Evolutionary conservation across 2,888 invertebrate genomes (phyloP).

Genomic region (Strigamia maritima): DNA sequence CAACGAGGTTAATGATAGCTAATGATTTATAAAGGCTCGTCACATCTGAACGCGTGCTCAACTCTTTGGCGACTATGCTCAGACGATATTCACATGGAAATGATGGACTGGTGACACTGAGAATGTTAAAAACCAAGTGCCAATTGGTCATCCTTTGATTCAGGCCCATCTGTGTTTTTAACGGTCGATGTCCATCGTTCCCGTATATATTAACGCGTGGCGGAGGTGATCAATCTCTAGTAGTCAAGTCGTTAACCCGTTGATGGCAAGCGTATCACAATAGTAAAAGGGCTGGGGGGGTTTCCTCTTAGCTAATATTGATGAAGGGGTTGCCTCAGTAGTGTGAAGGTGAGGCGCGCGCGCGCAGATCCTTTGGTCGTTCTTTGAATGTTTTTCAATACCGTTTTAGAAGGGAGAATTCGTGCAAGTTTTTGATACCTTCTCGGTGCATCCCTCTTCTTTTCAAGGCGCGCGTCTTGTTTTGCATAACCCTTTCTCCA

Average conservation of each 20-base stretch:
- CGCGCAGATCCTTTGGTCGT: not conserved
- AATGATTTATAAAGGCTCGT: constrained; percentile 29
- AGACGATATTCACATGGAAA: constrained; percentile 27
- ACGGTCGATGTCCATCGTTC: not conserved
- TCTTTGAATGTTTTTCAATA: not conserved
- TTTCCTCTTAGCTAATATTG: not conserved
- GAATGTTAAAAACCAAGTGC: constrained; percentile 20
- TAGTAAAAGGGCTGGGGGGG: not conserved
- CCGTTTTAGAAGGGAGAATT: not conserved
- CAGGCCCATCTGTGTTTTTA: not conserved
- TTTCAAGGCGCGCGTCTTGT: constrained; percentile 31
- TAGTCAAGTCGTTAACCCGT: constrained; percentile 28
- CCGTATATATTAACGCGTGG: not conserved
- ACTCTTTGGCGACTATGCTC: constrained; percentile 10
- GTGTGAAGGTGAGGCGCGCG: not conserved
- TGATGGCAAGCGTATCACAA: constrained; percentile 29
- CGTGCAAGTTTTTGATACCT: not conserved
- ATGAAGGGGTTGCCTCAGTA: constrained; percentile 12
- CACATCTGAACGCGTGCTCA: constrained; percentile 20
- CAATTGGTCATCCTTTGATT: not conserved
- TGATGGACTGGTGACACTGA: constrained; percentile 11
- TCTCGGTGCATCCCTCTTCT: constrained; percentile 2
- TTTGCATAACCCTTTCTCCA: constrained; percentile 32
- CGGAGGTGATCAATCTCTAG: constrained; percentile 26
- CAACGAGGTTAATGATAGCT: constrained; percentile 24